Evolutionary conservation across 92 coral and sea anemone genomes (phyloP), one percentile per base, ranked within the genome.

Genomic region (Zoanthus solanderi): DNA sequence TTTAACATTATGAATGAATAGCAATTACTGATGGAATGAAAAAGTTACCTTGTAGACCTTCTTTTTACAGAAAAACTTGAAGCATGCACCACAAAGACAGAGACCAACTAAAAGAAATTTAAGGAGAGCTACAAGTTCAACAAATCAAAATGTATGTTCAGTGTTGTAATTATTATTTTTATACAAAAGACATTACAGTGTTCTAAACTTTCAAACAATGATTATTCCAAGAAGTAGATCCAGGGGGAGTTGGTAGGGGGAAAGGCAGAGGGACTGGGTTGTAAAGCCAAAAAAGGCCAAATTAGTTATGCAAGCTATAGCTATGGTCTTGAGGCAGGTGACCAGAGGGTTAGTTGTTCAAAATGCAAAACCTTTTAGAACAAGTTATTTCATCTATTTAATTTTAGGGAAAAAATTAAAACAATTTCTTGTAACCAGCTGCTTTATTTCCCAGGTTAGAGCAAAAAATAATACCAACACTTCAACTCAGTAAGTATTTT

Each of bases 381-480:
- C 23, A 3, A 50, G 8, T 60, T 6, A 60, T 6, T 57, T 57
- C 1, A 57, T 5, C 1, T 16, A n/a, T 7, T 61, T 61, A n/a
- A 16, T 16, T 61, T 0, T 61, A 17, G 1, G 9, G 4, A 13
- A 4, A 4, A 57, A 13, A 57, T 10, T 12, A 16, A 16, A 4
- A 17, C 9, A 60, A 11, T 16, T 61, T 4, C 29, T 69, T 69
- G 45, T 30, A 30, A 29, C 45, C 11, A 8, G 5, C 17, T 69
- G 12, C 9, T 34, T 29, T 81, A 9, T 65, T 81, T 32, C 58
- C 66, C 60, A 81, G 85, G 75, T 65, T 3, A 81, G 57, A 44
- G 46, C 12, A n/a, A 81, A 81, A 53, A 81, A 81, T 14, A 46
- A 81, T 46, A 37, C 75, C 85, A 81, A 81, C 57, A 81, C 60